phyloP scores from a whole-genome alignment of 1,140 invertebrate species.

The Meloidogyne exigua region DNA sequence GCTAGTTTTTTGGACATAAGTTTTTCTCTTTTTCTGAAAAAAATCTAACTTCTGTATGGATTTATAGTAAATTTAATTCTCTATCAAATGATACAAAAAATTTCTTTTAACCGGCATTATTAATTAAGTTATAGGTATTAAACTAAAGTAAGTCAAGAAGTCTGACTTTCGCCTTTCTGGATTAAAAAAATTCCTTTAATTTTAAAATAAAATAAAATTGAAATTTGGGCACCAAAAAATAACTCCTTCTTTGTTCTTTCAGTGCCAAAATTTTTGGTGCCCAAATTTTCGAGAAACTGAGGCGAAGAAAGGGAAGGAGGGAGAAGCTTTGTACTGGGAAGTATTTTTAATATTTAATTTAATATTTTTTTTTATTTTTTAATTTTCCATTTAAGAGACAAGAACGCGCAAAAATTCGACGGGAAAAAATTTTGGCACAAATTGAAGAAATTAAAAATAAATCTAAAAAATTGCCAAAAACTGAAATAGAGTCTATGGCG shows the following conservation, averaged over 20 bases:
- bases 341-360: not conserved
- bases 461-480: not conserved
- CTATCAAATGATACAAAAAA: not conserved
- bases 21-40: too few relatives aligned
- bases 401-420: not conserved
- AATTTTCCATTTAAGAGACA: not conserved
- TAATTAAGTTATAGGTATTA: not conserved
- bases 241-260: not conserved
- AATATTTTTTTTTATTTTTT: not conserved
- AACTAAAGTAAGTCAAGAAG: not conserved
- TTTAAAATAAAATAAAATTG: too few relatives aligned
- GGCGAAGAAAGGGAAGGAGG: not conserved
- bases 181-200: not conserved
- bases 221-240: not conserved
- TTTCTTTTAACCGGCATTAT: not conserved
- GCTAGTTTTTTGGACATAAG: too few relatives aligned
- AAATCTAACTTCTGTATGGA: too few relatives aligned
- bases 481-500: not conserved
- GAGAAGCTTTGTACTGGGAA: not conserved
- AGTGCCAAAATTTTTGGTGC: not conserved
- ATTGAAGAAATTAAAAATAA: not conserved
- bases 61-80: not conserved
- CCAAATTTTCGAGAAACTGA: not conserved
- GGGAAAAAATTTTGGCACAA: not conserved
- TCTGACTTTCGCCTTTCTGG: too few relatives aligned